Evolutionary conservation across 2,888 invertebrate genomes (phyloP).

Genomic region (Napeogenes inachia): DNA sequence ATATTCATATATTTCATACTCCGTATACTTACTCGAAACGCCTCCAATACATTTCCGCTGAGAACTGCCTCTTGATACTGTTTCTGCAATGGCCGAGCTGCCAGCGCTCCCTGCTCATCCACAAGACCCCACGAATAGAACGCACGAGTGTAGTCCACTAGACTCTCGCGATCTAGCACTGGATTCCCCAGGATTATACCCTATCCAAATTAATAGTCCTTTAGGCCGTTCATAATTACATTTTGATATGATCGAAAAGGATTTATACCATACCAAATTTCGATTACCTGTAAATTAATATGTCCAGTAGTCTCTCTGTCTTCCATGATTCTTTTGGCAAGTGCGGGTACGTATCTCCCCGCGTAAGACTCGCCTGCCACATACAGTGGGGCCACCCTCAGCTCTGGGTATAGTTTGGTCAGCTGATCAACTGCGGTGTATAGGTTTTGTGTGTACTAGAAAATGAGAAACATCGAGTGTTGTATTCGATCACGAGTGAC

Average conservation of each 20-base stretch:
- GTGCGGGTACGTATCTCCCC: conserved; percentile 73
- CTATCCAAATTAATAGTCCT: conserved; percentile 38
- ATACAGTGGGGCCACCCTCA: conserved; percentile 74
- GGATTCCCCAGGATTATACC: conserved; percentile 76
- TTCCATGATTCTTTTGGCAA: conserved; percentile 60
- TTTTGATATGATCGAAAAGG: too few relatives aligned
- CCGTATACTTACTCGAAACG: conserved; percentile 57
- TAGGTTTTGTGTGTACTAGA: conserved; percentile 55
- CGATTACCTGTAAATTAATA: conserved; percentile 63
- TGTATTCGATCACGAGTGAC: too few relatives aligned
- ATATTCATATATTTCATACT: conserved; percentile 25
- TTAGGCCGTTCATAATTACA: too few relatives aligned
- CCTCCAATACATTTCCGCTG: conserved; percentile 41
- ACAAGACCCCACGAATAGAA: conserved; percentile 74
- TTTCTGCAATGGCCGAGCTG: conserved; percentile 53
- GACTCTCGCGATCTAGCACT: conserved; percentile 65
- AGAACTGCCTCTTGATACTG: conserved; percentile 25
- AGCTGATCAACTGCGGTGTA: conserved; percentile 70
- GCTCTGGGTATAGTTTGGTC: conserved; percentile 73
- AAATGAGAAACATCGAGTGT: neutral
- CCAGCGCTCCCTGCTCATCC: conserved; percentile 59
- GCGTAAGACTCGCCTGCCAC: conserved; percentile 81
- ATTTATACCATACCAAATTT: neutral
- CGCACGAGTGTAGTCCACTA: conserved; percentile 62
- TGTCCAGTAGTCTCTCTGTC: conserved; percentile 31